Percentiles rank a stretch among this genome's conserved stretches.
These are phyloP conservation scores for Aix galericulata DNA, from an alignment of 2,113 vertebrate genomes.

Conservation along the genomic window DNA sequence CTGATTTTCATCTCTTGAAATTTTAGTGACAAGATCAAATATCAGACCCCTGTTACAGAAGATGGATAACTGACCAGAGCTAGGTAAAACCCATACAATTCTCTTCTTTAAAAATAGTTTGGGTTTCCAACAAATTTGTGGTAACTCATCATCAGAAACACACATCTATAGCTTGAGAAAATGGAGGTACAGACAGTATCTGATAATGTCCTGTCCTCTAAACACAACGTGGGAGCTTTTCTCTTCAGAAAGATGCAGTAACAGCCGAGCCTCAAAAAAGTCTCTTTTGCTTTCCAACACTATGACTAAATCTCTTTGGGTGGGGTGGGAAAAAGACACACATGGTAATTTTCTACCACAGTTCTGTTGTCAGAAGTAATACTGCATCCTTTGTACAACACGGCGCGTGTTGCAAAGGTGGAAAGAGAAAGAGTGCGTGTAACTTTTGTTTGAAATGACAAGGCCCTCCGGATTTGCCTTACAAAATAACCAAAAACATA, in stretches of 20 bases:
- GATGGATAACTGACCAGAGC: slow-evolving; percentile 61
- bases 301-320: slow-evolving; percentile 52
- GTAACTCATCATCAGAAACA: slow-evolving; percentile 15
- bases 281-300: slow-evolving; percentile 29
- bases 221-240: background rate
- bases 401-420: slow-evolving; percentile 46
- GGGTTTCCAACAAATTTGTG: slow-evolving; percentile 31
- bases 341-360: slow-evolving; percentile 55
- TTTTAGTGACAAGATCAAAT: slow-evolving; percentile 61
- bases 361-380: slow-evolving; percentile 67
- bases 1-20: slow-evolving; percentile 66
- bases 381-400: slow-evolving; percentile 74
- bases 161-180: slow-evolving; percentile 3
- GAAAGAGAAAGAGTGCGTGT: slow-evolving; percentile 8
- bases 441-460: slow-evolving; percentile 59
- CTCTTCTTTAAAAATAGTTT: slow-evolving; percentile 49
- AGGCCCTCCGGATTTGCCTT: slow-evolving; percentile 60
- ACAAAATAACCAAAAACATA: slow-evolving; percentile 42
- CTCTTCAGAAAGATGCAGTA: slow-evolving; percentile 15
- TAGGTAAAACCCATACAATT: slow-evolving; percentile 54
- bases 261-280: slow-evolving; percentile 48
- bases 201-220: slow-evolving; percentile 35
- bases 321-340: slow-evolving; percentile 38
- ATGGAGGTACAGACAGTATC: background rate
- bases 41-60: slow-evolving; percentile 65